A percentile compares a stretch with the other conserved stretches of the same genome.
phyloP scores from a whole-genome alignment of 1,140 invertebrate genomes.

The Lucilia cuprina region DNA sequence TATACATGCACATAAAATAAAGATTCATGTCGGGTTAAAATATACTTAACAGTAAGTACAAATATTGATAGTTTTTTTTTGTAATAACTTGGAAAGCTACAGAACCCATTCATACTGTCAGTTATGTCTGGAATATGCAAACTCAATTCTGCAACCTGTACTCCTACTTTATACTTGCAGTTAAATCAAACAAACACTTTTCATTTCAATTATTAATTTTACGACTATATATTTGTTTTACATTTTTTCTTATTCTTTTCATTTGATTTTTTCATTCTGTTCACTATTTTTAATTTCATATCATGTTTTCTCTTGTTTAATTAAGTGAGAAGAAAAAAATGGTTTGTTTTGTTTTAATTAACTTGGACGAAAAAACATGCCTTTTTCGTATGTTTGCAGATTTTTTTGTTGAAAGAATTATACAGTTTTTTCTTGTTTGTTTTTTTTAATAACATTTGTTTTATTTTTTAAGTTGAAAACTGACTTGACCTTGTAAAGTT shows the following conservation, averaged over 20 bases:
- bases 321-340: background rate
- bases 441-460: background rate
- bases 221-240: background rate
- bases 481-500: background rate
- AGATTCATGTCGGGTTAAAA: no score
- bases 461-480: background rate
- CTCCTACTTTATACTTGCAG: background rate
- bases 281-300: background rate
- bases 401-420: background rate
- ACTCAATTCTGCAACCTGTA: no score
- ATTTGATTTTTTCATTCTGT: background rate
- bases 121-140: no score
- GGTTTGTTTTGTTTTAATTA: conserved; percentile 21
- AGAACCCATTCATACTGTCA: no score
- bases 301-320: background rate
- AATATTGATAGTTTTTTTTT: no score
- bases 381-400: background rate
- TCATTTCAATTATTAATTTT: conserved; percentile 21
- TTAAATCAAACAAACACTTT: conserved; percentile 19
- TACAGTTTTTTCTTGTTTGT: background rate
- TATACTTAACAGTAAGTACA: no score
- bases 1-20: no score
- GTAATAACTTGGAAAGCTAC: no score
- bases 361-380: background rate
- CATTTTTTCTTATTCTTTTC: background rate